A percentile compares a stretch with the other conserved stretches of the same genome.
Evolutionary conservation across 2,113 vertebrate genomes (phyloP).

Genomic region (Chloebia gouldiae): DNA sequence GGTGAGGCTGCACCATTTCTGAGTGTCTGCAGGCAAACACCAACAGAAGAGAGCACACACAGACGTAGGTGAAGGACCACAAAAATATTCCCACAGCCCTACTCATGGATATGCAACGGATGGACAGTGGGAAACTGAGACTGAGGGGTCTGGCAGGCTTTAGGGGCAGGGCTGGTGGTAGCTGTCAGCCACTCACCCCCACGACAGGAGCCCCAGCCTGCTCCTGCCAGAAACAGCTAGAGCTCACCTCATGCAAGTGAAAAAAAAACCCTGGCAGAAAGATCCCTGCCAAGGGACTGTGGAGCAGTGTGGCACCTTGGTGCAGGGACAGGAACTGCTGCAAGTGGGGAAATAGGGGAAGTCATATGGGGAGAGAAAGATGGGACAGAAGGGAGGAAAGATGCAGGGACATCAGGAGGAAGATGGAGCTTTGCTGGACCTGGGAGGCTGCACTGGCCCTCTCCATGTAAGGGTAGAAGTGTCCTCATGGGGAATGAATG

Average conservation of each 20-base stretch:
- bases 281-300: neutral
- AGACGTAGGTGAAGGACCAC: accelerated
- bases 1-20: neutral
- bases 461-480: neutral
- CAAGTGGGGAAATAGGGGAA: accelerated
- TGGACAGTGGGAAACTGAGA: neutral
- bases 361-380: accelerated
- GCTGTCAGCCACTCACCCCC: neutral
- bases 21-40: neutral
- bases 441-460: neutral
- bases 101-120: neutral
- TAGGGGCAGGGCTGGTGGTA: neutral
- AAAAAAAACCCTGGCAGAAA: accelerated
- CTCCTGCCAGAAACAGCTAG: neutral
- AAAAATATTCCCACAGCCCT: neutral
- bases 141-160: neutral
- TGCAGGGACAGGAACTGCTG: neutral
- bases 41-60: neutral
- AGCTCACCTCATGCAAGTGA: neutral
- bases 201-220: neutral
- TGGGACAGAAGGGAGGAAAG: neutral
- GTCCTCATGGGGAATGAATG: neutral
- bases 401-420: neutral
- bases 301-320: accelerated
- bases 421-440: neutral